A percentile compares a stretch with the other conserved stretches of the same genome.
Conservation (phyloP, 2,888 invertebrate genomes). For the Phaedon cochleariae region DNA sequence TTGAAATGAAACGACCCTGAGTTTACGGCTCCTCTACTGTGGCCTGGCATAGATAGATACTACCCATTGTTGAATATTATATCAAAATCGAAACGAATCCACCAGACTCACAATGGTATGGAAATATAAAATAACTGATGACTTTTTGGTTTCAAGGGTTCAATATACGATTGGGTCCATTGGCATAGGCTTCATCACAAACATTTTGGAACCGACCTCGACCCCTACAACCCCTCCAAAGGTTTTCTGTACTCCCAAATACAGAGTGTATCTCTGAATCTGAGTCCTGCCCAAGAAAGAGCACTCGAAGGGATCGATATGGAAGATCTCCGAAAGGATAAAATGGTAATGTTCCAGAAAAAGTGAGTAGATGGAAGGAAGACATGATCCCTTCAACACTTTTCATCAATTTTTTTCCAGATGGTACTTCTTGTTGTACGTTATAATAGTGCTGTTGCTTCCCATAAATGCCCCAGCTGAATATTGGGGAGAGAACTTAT, state of each 20-base stretch:
- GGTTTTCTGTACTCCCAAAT: slow-evolving; percentile 87
- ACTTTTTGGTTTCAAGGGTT: slow-evolving; percentile 68
- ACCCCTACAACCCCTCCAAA: slow-evolving; percentile 80
- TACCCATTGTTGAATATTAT: too few species aligned
- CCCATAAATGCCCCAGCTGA: slow-evolving; percentile 81
- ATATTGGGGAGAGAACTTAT: slow-evolving; percentile 78
- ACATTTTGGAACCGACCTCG: slow-evolving; percentile 77
- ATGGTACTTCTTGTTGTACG: slow-evolving; percentile 74
- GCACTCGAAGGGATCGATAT: slow-evolving; percentile 76
- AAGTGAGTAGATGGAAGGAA: slow-evolving; percentile 64
- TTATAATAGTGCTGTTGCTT: slow-evolving; percentile 71
- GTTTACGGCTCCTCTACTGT: too few species aligned
- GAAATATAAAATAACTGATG: too few species aligned
- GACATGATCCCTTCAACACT: not conserved
- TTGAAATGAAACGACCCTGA: too few species aligned
- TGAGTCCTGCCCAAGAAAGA: slow-evolving; percentile 71
- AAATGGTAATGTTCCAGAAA: slow-evolving; percentile 83
- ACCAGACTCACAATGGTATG: too few species aligned
- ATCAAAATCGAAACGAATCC: too few species aligned
- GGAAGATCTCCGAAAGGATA: slow-evolving; percentile 80
- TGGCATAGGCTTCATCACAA: slow-evolving; percentile 85
- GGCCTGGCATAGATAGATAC: too few species aligned
- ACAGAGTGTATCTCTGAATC: slow-evolving; percentile 73
- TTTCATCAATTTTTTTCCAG: slow-evolving; percentile 59
- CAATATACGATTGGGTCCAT: slow-evolving; percentile 85